phyloP scores from a whole-genome alignment of 2,113 vertebrate species.

The Petromus typicus region DNA sequence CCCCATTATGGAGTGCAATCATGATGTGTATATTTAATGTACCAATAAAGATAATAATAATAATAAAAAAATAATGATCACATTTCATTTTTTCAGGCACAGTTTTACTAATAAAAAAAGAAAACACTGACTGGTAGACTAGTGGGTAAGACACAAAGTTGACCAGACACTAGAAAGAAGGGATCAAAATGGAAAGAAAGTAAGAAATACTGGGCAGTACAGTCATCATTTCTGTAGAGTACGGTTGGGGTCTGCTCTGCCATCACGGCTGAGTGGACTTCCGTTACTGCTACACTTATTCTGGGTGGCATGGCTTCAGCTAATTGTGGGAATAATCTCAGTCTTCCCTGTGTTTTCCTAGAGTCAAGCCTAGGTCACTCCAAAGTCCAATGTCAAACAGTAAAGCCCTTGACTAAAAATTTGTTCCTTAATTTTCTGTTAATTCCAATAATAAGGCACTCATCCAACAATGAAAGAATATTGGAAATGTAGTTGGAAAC shows the following conservation, averaged over 20 bases:
- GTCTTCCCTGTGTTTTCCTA: neutral
- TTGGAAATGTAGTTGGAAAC: neutral
- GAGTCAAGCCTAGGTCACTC: neutral
- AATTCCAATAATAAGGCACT: neutral
- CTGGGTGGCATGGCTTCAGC: neutral
- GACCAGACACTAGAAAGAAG: neutral
- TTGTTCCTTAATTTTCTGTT: neutral
- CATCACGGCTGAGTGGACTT: neutral
- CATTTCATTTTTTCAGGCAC: neutral
- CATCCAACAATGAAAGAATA: neutral
- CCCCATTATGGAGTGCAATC: no score
- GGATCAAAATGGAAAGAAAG: neutral
- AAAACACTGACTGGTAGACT: neutral
- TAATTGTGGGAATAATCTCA: neutral
- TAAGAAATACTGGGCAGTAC: neutral
- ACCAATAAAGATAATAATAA: no score
- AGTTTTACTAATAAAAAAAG: neutral
- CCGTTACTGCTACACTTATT: neutral
- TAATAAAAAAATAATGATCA: no score
- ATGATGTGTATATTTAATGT: no score
- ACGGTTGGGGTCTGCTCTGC: fast-evolving
- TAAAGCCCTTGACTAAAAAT: neutral
- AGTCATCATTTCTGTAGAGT: fast-evolving
- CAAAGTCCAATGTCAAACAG: neutral
- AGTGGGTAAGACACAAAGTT: neutral